A percentile compares a stretch with the other conserved stretches of the same genome.
These are phyloP conservation scores for Hypena proboscidalis DNA, from an alignment of 2,888 invertebrate genomes.

Conservation along the genomic window DNA sequence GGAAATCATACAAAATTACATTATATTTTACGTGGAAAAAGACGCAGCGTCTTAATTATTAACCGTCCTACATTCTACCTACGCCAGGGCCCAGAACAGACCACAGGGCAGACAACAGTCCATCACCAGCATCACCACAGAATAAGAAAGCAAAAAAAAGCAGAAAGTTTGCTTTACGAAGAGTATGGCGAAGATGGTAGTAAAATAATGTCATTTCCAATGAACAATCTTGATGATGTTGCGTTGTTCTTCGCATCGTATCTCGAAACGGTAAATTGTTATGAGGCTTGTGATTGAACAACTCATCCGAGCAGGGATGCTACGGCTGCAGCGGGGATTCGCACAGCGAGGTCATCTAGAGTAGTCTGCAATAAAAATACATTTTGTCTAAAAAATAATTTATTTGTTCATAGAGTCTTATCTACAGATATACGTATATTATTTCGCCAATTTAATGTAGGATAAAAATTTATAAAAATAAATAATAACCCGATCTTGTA, in stretches of 20 bases:
- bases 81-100: no score
- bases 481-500: not conserved
- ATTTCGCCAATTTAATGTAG: no score
- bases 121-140: no score
- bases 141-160: slow-evolving; percentile 3
- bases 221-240: slow-evolving; percentile 61
- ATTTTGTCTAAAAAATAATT: no score
- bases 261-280: slow-evolving; percentile 57
- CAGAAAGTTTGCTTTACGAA: slow-evolving; percentile 51
- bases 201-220: slow-evolving; percentile 43
- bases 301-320: slow-evolving; percentile 59
- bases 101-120: no score
- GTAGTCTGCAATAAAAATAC: slow-evolving; percentile 50
- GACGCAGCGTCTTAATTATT: slow-evolving; percentile 44
- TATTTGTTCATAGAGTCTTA: no score
- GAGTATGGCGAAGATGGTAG: slow-evolving; percentile 51
- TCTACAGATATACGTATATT: no score
- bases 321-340: slow-evolving; percentile 41
- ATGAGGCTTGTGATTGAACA: slow-evolving; percentile 38
- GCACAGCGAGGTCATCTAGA: slow-evolving; percentile 14
- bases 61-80: slow-evolving; percentile 31
- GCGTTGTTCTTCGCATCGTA: slow-evolving; percentile 52
- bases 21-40: not conserved
- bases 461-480: no score
- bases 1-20: no score